Conservation (phyloP, 2,888 invertebrate species). For the Acleris holmiana region DNA sequence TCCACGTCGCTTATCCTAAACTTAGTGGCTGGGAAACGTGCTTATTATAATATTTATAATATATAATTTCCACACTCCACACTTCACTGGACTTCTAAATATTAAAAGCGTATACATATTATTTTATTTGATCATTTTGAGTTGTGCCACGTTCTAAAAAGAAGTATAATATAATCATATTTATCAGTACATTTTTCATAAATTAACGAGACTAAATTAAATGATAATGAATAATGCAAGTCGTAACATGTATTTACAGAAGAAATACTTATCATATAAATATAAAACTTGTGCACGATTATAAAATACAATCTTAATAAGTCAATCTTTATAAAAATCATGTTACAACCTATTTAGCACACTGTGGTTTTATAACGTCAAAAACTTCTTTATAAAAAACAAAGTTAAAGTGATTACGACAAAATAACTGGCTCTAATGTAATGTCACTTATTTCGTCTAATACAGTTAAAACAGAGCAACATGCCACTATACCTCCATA, state of each 20-base stretch:
- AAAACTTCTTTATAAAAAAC: not conserved
- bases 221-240: constrained; percentile 30
- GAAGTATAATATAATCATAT: constrained; percentile 23
- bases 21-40: too few relatives aligned
- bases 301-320: constrained; percentile 22
- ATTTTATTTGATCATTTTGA: constrained; percentile 2
- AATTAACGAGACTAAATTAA: constrained; percentile 27
- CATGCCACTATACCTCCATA: too few relatives aligned
- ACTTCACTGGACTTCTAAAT: too few relatives aligned
- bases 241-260: constrained; percentile 39
- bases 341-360: constrained; percentile 20
- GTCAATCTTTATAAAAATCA: constrained; percentile 11
- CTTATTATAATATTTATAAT: too few relatives aligned
- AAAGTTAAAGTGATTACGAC: not conserved
- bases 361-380: constrained; percentile 16
- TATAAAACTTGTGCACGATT: constrained; percentile 23
- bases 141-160: constrained; percentile 20
- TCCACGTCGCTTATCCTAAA: too few relatives aligned
- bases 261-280: constrained; percentile 33
- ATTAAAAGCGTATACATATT: not conserved
- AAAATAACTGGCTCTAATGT: not conserved
- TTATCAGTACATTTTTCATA: constrained; percentile 35
- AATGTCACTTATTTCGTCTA: too few relatives aligned
- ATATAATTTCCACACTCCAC: too few relatives aligned
- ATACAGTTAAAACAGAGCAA: too few relatives aligned